A percentile compares a stretch with the other conserved stretches of the same genome.
Evolutionary conservation across 2,113 vertebrate genomes (phyloP).

Genomic region (Syngnathus typhle): DNA sequence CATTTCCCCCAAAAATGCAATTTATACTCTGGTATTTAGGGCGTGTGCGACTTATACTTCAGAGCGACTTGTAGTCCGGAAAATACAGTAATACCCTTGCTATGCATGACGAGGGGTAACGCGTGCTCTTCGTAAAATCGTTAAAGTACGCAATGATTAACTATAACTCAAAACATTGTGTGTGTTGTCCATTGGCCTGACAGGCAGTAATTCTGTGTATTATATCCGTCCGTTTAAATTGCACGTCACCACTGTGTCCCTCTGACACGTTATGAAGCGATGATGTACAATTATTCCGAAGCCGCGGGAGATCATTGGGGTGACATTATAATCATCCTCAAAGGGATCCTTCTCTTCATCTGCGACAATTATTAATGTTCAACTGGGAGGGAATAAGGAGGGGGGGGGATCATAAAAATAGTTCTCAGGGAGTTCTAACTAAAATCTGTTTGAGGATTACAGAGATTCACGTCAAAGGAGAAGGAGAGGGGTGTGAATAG

Average conservation of each 20-base stretch:
- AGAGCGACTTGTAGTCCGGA: too few species aligned
- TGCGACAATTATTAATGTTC: constrained; percentile 90
- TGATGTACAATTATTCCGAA: constrained; percentile 99
- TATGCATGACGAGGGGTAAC: constrained; percentile 54
- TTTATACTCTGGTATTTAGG: too few species aligned
- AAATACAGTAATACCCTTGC: constrained; percentile 72
- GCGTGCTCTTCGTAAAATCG: constrained; percentile 88
- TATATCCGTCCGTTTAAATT: constrained; percentile 99
- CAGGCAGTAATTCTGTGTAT: constrained; percentile 99
- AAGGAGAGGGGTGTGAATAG: constrained; percentile 62
- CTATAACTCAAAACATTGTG: constrained; percentile 97
- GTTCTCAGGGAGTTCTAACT: constrained; percentile 82
- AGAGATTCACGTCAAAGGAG: constrained; percentile 64
- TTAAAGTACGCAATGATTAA: constrained; percentile 99
- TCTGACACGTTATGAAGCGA: constrained; percentile 98
- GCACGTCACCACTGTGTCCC: constrained; percentile 92
- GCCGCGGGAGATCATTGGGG: constrained; percentile 89
- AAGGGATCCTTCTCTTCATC: constrained; percentile 89
- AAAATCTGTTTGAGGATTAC: constrained; percentile 81
- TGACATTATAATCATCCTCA: constrained; percentile 99
- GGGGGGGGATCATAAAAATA: constrained; percentile 75
- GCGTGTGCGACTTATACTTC: too few species aligned
- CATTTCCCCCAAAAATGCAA: too few species aligned
- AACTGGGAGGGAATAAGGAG: constrained; percentile 48
- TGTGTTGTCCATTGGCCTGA: constrained; percentile 97